phyloP scores from a whole-genome alignment of 2,888 invertebrate genomes.

The Desoria tigrina region DNA sequence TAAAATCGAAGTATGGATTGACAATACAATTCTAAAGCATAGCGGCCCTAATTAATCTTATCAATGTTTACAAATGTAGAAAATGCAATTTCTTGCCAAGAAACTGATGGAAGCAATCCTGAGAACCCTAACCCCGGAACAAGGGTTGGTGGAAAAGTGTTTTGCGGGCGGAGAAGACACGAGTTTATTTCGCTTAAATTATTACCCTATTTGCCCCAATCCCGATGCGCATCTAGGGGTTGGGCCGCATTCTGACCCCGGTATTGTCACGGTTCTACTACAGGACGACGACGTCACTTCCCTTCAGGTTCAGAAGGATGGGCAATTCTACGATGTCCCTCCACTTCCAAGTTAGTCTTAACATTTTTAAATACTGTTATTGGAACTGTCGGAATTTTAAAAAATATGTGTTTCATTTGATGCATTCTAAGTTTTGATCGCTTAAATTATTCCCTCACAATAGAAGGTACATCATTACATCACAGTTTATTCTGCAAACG shows the following conservation, averaged over 20 bases:
- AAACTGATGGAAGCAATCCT: slow-evolving; percentile 38
- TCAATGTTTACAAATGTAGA: no score
- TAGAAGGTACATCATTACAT: not conserved
- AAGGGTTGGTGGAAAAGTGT: slow-evolving; percentile 1
- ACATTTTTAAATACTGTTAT: no score
- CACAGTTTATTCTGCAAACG: no score
- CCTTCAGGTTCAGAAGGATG: slow-evolving; percentile 21
- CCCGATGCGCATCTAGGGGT: slow-evolving; percentile 15
- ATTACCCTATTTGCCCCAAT: slow-evolving; percentile 19
- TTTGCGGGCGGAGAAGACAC: slow-evolving; percentile 14
- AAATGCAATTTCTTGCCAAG: slow-evolving; percentile 29
- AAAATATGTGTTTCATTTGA: no score
- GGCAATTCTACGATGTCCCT: slow-evolving; percentile 23
- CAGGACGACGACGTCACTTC: slow-evolving; percentile 18
- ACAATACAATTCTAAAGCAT: no score
- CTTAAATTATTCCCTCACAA: not conserved
- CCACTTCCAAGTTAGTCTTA: slow-evolving; percentile 8
- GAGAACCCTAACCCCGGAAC: slow-evolving; percentile 30
- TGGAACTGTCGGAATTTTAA: no score
- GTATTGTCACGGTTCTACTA: slow-evolving; percentile 5
- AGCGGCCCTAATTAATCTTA: no score
- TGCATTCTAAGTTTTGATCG: not conserved
- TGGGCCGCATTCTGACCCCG: slow-evolving; percentile 24
- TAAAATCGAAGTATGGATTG: no score
- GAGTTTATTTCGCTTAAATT: slow-evolving; percentile 19